Conservation (phyloP, 1,140 invertebrate species). For the Bombyx mandarina region DNA sequence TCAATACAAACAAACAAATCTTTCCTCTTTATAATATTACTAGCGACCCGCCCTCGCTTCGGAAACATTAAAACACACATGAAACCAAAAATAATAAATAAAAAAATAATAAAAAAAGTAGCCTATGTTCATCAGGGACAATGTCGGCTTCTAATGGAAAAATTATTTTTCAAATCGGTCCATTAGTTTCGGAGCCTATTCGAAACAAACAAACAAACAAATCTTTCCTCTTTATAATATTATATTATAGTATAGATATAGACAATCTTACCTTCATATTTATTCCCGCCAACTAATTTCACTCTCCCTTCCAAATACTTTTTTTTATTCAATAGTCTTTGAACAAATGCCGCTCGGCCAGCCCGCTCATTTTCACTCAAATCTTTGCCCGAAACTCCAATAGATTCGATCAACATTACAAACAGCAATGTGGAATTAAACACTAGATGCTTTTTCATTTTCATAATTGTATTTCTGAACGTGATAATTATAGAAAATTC, state of each 20-base stretch:
- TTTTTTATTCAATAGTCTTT: constrained; percentile 71
- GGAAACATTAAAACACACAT: too few species aligned
- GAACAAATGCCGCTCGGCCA: constrained; percentile 43
- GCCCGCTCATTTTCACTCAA: constrained; percentile 39
- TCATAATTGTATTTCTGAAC: not conserved
- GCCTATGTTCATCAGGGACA: too few species aligned
- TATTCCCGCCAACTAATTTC: constrained; percentile 77
- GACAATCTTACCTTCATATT: constrained; percentile 76
- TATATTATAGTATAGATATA: not conserved
- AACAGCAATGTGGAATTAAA: constrained; percentile 12
- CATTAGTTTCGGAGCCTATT: too few species aligned
- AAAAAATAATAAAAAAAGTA: too few species aligned
- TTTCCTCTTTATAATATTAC: too few species aligned
- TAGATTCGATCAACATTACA: constrained; percentile 17
- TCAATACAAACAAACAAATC: too few species aligned
- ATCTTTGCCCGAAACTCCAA: constrained; percentile 30
- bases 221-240: not conserved
- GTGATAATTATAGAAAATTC: not conserved
- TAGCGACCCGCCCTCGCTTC: too few species aligned
- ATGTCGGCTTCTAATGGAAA: too few species aligned
- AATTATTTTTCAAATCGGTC: too few species aligned
- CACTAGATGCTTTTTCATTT: not conserved
- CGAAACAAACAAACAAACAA: too few species aligned
- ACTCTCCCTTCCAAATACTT: constrained; percentile 81
- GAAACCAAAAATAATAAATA: too few species aligned